Evolutionary conservation across 1,140 invertebrate genomes (phyloP), one percentile per base, ranked within the genome.

Genomic region (Heterodera schachtii): DNA sequence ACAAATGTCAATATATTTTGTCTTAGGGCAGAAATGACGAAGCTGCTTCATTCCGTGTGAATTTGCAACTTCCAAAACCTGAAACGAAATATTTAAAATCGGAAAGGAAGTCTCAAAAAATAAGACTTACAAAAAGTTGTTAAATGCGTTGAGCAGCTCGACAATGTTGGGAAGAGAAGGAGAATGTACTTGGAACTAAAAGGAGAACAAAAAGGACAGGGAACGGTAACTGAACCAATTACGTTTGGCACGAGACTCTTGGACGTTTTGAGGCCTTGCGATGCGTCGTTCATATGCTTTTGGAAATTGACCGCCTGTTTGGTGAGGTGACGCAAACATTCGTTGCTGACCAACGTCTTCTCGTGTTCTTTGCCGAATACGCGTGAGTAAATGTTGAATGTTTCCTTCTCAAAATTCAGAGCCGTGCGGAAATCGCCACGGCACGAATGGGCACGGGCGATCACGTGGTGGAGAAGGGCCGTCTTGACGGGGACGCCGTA

Each of bases 301-400:
- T 83, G 82, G 44, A 83, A 79, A 44, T 41, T 73, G 73, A 83
- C 82, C 44, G 82, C 82, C 57, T 83, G 82, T 41, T 84, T 84
- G 47, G 82, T 83, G 41, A 83, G 52, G 3, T 84, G 75, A 11
- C 83, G 82, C 41, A 83, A 47, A 70, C 75, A 77, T 57, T 84
- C 82, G 43, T 73, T 84, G 70, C 82, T 83, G n/a, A 73, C 4
- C 13, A 46, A 16, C 16, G 82, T 83, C 76, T 83, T 83, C 67
- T 84, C 83, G 60, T 83, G 82, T 16, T 83, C 75, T 13, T 49
- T 78, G 16, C 82, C 82, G 64, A 83, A 83, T 0, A 83, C 43
- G 16, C 19, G 52, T 8, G 83, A 84, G 73, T 84, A 83, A 47
- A 83, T 84, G 73, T 84, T 80, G 73, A 78, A 83, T 41, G 83